Base-by-base conservation (phyloP, 1,140 invertebrate species). In the Anastrepha ludens region DNA sequence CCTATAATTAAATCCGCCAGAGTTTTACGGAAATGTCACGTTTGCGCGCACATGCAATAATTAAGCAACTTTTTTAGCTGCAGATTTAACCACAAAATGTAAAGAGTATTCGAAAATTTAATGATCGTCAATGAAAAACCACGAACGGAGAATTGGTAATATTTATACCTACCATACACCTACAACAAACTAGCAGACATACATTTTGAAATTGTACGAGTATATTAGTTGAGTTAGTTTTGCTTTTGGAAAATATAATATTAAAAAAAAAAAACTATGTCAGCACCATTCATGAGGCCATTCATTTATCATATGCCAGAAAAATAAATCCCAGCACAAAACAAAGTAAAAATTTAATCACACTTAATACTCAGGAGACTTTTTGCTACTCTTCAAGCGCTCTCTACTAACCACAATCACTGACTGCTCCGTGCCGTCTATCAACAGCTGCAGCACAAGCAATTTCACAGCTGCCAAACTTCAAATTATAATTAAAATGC, bases 401-500 rank as follows among this genome's bases (percentile, higher is more conserved):
- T 17, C 50, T 8, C 11, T 55, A 29, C 74, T 20, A 55, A 81
- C 74, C 44, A 81, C 74, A 81, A 81, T 55, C 74, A 81, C 74
- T 8, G 74, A 55, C 74, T 81, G 20, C 7, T 55, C 11, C 50
- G 50, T n/a, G 47, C 20, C 74, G 41, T 74, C 74, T 55, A 81
- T 81, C 74, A 81, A 29, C 74, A 81, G 74, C 74, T 20, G 64
- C 60, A 81, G n/a, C 47, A 55, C 47, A 81, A 81, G 74, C 74
- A 81, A 81, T 81, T 81, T 81, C 74, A 55, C 74, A 81, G 74
- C 74, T 81, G 74, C 74, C 74, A 81, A 81, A 81, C 74, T 81
- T 81, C 74, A 81, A 81, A 81, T 81, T 81, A 81, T 81, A 81
- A 81, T 81, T 81, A 81, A 81, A 81, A 81, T 81, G 74, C 74